Evolutionary conservation across 1,140 invertebrate species (phyloP).

Genomic region (Cataglyphis hispanica): DNA sequence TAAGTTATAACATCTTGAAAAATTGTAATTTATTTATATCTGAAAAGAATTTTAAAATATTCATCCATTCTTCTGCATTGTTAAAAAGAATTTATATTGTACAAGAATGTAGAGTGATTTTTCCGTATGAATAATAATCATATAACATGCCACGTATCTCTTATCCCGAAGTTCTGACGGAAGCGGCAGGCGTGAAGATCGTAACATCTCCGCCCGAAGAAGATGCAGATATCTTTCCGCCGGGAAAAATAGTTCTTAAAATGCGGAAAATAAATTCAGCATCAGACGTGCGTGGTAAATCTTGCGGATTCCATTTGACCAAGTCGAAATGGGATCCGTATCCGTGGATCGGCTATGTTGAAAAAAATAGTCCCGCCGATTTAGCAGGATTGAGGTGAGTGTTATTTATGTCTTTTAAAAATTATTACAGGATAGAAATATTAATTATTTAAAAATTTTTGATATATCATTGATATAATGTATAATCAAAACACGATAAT

Average conservation of each 20-base stretch:
- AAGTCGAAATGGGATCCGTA: constrained; percentile 91
- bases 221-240: not conserved
- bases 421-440: constrained; percentile 11
- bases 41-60: constrained; percentile 19
- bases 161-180: constrained; percentile 50
- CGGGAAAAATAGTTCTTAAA: constrained; percentile 60
- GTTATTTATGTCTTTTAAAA: not conserved
- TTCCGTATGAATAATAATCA: not conserved
- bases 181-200: constrained; percentile 71
- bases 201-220: constrained; percentile 53
- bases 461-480: not conserved
- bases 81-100: not conserved
- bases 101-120: not conserved
- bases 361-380: constrained; percentile 81
- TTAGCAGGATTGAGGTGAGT: constrained; percentile 80
- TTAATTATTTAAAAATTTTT: not conserved
- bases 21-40: constrained; percentile 12
- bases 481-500: not conserved
- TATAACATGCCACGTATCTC: constrained; percentile 32
- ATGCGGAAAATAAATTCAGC: constrained; percentile 31
- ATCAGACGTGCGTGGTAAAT: constrained; percentile 68
- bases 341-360: constrained; percentile 88
- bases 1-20: not conserved
- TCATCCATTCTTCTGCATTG: not conserved
- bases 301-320: constrained; percentile 89